A percentile compares a stretch with the other conserved stretches of the same genome.
These are phyloP conservation scores for Neogale vison DNA, from an alignment of 2,113 vertebrate species.

Conservation along the genomic window DNA sequence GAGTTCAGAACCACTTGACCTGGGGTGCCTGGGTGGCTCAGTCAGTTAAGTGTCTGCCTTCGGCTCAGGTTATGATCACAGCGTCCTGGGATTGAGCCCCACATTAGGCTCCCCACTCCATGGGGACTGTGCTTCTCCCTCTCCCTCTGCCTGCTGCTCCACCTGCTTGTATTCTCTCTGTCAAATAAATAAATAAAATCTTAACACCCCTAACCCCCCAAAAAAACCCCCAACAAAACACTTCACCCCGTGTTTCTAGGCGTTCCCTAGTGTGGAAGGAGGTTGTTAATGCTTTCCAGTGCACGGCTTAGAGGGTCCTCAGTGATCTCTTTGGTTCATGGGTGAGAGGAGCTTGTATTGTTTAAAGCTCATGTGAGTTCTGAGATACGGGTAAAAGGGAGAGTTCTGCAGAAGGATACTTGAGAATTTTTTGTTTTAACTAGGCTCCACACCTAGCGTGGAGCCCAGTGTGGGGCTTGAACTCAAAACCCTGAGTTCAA, in stretches of 20 bases:
- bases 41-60: no score
- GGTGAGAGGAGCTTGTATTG: neutral
- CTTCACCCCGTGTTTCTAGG: neutral
- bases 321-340: neutral
- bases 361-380: neutral
- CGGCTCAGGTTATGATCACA: no score
- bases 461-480: neutral
- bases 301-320: neutral
- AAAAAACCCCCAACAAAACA: no score
- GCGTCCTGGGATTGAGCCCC: no score
- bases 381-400: neutral
- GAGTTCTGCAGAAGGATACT: neutral
- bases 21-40: no score
- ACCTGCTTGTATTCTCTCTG: no score
- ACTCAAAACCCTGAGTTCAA: neutral
- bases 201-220: no score
- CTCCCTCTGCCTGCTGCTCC: no score
- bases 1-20: slow-evolving; percentile 4
- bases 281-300: neutral
- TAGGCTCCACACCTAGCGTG: neutral
- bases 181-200: no score
- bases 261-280: neutral
- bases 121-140: no score
- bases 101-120: no score
- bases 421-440: neutral